Evolutionary conservation across 2,888 invertebrate genomes (phyloP), one percentile per base, ranked within the genome.

Genomic region (Glaucopsyche alexis): DNA sequence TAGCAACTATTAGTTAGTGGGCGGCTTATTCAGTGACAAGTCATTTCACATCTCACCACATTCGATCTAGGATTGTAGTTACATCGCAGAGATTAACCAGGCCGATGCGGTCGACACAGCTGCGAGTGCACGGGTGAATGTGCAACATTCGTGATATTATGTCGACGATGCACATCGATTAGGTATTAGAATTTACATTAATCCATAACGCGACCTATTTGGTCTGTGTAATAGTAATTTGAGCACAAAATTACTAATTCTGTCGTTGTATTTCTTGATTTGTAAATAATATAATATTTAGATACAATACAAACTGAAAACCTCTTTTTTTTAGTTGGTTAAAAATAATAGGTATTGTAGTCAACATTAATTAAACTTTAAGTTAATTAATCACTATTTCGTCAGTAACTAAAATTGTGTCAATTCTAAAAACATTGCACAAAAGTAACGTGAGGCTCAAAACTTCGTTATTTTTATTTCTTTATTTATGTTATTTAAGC

Each of bases 401-500:
- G 29, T 29, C 29, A 29, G 4, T 29, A 1, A 29, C 29, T 2
- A 29, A 29, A 29, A 29, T 29, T 29, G 29, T 29, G 29, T 3
- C 29, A 4, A 29, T 29, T 29, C 29, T 29, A 29, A 29, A 29
- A 29, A 29, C 29, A 29, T 29, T 29, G 1, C 29, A 29, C 11
- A 5, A 55, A 9, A 19, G n/a, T 49, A 13, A 50, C 5, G 16
- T 16, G n/a, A n/a, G 19, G 5, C 16, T 55, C 9, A n/a, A n/a
- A n/a, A 29, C 29, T 9, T 7, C 55, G 19, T 55, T 55, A 55
- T 55, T 19, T 55, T 19, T 55, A 11, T 55, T 11, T 55, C 55
- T 55, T 19, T 55, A 55, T 55, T 55, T 19, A 55, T 55, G 16
- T 55, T 5, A 55, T 55, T 55, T 55, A 55, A 55, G 55, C 55